Base-by-base conservation (phyloP, 1,140 invertebrate genomes). In the Drosophila carrolli region DNA sequence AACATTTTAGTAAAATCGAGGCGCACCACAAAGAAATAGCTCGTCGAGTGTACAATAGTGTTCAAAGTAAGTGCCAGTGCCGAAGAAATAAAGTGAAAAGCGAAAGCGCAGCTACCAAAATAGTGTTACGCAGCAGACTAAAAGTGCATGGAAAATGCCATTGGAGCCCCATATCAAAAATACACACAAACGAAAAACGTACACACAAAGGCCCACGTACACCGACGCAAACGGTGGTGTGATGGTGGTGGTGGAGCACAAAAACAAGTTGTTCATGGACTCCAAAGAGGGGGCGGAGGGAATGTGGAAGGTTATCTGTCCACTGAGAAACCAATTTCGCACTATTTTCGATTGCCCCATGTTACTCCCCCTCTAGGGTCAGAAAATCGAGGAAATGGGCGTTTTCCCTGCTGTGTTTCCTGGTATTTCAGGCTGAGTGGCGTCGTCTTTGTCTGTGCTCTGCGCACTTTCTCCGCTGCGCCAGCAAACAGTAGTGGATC, bases 231-330 rank as follows among this genome's bases (percentile, higher is more conserved):
- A 60, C 38, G 32, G 44, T 37, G 38, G 29, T 66, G 57, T n/a
- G 35, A 13, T 70, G 59, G 61, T 56, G 41, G 65, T 75, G 61
- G 59, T 70, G 56, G 65, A 81, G 75, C 58, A 78, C 79, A 89
- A 89, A 89, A 89, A 89, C 84, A 89, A 89, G 84, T 89, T 48
- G 68, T 72, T 83, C 58, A 47, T 77, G n/a, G 67, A 54, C 40
- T 23, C 13, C 32, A 11, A 27, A 50, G 14, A 16, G 44, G 16
- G 48, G 65, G 29, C 35, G 48, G 53, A 56, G 50, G 44, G 8
- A 32, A 32, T 7, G 29, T 6, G 8, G 29, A 32, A 41, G 41
- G 7, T n/a, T 71, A 58, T 62, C 50, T 68, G 58, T 63, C 62
- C 47, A 51, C 65, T 27, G 32, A 53, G 32, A 53, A 16, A 19